A percentile compares a stretch with the other conserved stretches of the same genome.
phyloP scores from a whole-genome alignment of 2,113 vertebrate species.

The Lepidothrix coronata region DNA sequence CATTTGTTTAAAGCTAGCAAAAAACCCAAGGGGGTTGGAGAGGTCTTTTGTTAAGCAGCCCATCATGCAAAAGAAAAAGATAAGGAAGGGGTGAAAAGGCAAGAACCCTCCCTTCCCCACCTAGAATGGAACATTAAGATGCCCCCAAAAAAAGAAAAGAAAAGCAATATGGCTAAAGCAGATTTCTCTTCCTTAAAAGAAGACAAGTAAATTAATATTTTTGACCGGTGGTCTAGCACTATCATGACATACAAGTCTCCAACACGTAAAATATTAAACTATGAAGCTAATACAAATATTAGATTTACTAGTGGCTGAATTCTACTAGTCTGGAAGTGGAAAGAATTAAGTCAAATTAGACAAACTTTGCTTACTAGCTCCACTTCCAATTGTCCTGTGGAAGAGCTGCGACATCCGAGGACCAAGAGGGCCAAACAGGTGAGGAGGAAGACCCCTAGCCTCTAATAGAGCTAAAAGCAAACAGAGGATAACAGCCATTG shows the following conservation, averaged over 20 bases:
- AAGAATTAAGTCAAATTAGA: conserved; percentile 65
- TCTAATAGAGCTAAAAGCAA: conserved; percentile 89
- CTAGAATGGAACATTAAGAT: not conserved
- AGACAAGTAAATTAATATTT: not conserved
- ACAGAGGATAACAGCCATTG: conserved; percentile 70
- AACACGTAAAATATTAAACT: not conserved
- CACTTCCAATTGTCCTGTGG: conserved; percentile 99
- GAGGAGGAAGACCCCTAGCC: conserved; percentile 97
- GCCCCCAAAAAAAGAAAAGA: not conserved
- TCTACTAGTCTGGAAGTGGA: conserved; percentile 53
- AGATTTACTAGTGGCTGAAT: conserved; percentile 24
- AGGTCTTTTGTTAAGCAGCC: conserved; percentile 39
- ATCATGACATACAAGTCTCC: conserved; percentile 1
- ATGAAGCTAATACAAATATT: conserved; percentile 26
- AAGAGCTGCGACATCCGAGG: conserved; percentile 99
- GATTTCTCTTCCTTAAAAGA: not conserved
- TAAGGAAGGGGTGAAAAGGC: conserved; percentile 18
- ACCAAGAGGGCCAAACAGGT: conserved; percentile 97
- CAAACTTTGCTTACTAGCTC: conserved; percentile 90
- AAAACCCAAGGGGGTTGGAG: not conserved
- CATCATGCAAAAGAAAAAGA: conserved; percentile 51
- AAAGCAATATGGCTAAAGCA: not conserved
- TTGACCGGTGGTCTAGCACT: not conserved
- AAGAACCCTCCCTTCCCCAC: conserved; percentile 59
- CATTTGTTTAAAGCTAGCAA: conserved; percentile 4